A percentile compares a stretch with the other conserved stretches of the same genome.
phyloP scores from a whole-genome alignment of 2,888 invertebrate genomes.

The Prosopocoilus inquinatus region DNA sequence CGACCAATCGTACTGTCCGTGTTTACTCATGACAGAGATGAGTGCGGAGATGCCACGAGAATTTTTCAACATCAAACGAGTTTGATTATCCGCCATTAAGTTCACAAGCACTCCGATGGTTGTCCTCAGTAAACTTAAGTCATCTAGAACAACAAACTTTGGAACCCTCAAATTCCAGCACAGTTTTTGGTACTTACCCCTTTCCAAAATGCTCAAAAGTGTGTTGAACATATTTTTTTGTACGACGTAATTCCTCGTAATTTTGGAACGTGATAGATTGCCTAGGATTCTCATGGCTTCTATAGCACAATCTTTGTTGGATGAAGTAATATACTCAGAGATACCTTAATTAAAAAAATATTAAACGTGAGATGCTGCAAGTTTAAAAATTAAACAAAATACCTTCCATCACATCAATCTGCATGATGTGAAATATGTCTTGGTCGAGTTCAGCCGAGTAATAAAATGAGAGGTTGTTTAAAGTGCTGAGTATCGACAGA shows the following conservation, averaged over 20 bases:
- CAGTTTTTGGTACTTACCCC: constrained; percentile 46
- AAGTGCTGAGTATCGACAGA: constrained; percentile 73
- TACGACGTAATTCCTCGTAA: constrained; percentile 64
- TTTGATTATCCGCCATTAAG: constrained; percentile 63
- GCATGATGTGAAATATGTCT: constrained; percentile 52
- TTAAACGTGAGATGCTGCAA: not conserved
- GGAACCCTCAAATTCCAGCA: not conserved
- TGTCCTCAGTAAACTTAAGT: constrained; percentile 69
- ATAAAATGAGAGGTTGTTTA: constrained; percentile 84
- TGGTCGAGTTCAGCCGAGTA: constrained; percentile 51
- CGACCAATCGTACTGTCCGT: constrained; percentile 66
- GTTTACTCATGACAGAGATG: constrained; percentile 57
- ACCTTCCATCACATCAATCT: constrained; percentile 54
- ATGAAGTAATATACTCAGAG: constrained; percentile 48
- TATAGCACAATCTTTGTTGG: constrained; percentile 55
- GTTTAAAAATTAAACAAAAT: constrained; percentile 4
- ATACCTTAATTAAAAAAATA: constrained; percentile 48
- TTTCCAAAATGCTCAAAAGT: constrained; percentile 60
- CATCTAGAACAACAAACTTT: constrained; percentile 50
- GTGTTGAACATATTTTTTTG: constrained; percentile 63
- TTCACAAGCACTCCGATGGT: constrained; percentile 82
- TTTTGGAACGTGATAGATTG: constrained; percentile 72
- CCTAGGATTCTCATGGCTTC: constrained; percentile 81
- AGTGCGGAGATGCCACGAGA: constrained; percentile 55
- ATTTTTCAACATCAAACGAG: constrained; percentile 55